Base-by-base conservation (phyloP, 1,140 invertebrate genomes). In the Mizuhopecten yessoensis region DNA sequence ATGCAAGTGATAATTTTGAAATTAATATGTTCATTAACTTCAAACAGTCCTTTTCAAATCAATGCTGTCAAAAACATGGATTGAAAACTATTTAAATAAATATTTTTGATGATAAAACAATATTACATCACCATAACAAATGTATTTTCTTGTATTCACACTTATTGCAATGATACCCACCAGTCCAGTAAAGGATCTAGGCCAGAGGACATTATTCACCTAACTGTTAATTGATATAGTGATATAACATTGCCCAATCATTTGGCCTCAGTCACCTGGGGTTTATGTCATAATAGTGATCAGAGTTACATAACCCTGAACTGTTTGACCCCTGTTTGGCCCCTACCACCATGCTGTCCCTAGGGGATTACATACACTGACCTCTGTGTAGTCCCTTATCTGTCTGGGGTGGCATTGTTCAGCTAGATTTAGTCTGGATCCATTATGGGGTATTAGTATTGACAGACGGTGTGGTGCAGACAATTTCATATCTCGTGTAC, bases 221-320 rank as follows among this genome's bases (percentile, higher is more conserved):
- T 39, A n/a, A n/a, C 23, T 2, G 57, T 9, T 75, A 75, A 75
- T 57, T n/a, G 57, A n/a, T n/a, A 75, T n/a, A 17, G 57, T 75
- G 57, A 3, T 75, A n/a, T 75, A 29, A 75, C 0, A n/a, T 75
- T 75, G 29, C n/a, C 23, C 29, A 9, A 75, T n/a, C 57, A 75
- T n/a, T 11, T 75, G 57, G 57, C 57, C 57, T 75, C n/a, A 75
- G 9, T 75, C 57, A 75, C 57, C 57, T 75, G 57, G 57, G 57
- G 57, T 75, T 75, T 75, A 17, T 45, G 57, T 29, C 57, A n/a
- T 75, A 75, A 75, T 11, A 75, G 1, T 75, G 57, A 75, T 75
- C 29, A 17, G 29, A 0, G 9, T 75, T 75, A 75, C 57, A 75
- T 75, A 23, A 75, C 17, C n/a, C 5, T 5, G 2, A 9, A 29